Evolutionary conservation across 2,113 vertebrate genomes (phyloP).

Genomic region (Micromys minutus): DNA sequence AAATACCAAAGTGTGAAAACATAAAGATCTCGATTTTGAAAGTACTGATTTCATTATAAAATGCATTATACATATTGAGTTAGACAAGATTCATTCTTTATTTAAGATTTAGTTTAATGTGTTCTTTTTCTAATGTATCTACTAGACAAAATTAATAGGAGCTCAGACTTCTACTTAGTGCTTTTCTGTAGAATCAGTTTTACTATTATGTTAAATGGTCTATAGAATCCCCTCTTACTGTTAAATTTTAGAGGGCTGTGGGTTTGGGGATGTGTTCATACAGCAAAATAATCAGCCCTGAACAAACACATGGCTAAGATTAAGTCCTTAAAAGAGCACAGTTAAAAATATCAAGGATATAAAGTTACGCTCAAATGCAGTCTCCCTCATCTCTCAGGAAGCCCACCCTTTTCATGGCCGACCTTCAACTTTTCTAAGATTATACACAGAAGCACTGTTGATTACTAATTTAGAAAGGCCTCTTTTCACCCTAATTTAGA

Average conservation of each 20-base stretch:
- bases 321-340: constrained; percentile 70
- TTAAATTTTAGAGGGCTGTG: constrained; percentile 49
- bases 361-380: constrained; percentile 62
- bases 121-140: constrained; percentile 7
- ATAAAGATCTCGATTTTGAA: not conserved
- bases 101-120: constrained; percentile 12
- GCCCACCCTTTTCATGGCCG: not conserved
- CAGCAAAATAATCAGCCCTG: constrained; percentile 51
- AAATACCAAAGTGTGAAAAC: constrained; percentile 1
- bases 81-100: constrained; percentile 18
- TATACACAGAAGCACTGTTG: constrained; percentile 40
- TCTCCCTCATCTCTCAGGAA: constrained; percentile 65
- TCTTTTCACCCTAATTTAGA: constrained; percentile 37
- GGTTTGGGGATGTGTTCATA: constrained; percentile 43
- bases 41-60: constrained; percentile 55
- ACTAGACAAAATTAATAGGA: constrained; percentile 27
- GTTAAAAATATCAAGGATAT: constrained; percentile 66
- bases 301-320: constrained; percentile 71
- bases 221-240: constrained; percentile 18
- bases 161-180: constrained; percentile 22
- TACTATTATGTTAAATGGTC: constrained; percentile 15
- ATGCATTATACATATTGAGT: not conserved
- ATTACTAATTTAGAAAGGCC: constrained; percentile 37
- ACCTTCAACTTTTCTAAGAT: constrained; percentile 48
- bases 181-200: constrained; percentile 55